These are phyloP conservation scores for Catostomus latipinnis DNA, from an alignment of 2,797 vertebrate genomes.

Conservation along the genomic window DNA sequence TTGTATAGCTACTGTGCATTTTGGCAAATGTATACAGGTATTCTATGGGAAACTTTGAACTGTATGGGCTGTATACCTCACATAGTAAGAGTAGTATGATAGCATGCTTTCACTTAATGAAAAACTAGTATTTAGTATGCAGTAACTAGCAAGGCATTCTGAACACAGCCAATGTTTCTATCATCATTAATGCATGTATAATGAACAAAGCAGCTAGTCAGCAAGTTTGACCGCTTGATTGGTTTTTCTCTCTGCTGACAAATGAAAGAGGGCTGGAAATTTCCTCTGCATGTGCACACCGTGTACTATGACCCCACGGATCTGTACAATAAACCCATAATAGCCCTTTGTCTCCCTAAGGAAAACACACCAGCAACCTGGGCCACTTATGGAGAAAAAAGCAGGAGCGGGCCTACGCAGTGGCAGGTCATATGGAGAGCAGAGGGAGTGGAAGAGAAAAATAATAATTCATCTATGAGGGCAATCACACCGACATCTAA, in stretches of 20 bases:
- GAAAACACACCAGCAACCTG: constrained; percentile 58
- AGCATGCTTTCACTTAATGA: too few relatives aligned
- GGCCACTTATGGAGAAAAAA: constrained; percentile 61
- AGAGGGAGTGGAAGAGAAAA: constrained; percentile 25
- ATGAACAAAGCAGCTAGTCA: constrained; percentile 22
- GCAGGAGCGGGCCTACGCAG: constrained; percentile 48
- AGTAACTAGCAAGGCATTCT: too few relatives aligned
- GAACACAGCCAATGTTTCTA: background rate
- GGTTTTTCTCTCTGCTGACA: constrained; percentile 46
- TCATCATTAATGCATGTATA: constrained; percentile 31
- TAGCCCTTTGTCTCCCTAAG: constrained; percentile 58
- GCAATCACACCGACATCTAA: constrained; percentile 53
- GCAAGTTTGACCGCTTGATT: constrained; percentile 1
- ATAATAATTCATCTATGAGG: constrained; percentile 56
- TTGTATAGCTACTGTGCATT: too few relatives aligned
- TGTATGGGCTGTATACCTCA: too few relatives aligned
- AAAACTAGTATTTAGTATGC: background rate
- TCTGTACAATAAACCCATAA: constrained; percentile 65
- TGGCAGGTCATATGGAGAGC: constrained; percentile 43
- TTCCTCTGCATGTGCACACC: constrained; percentile 41
- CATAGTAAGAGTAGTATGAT: too few relatives aligned
- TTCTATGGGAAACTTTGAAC: too few relatives aligned
- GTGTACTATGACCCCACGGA: constrained; percentile 58
- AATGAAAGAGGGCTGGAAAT: constrained; percentile 39
- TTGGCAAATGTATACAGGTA: too few relatives aligned